Conservation (phyloP, 2,113 vertebrate species). For the Oryzias javanicus region DNA sequence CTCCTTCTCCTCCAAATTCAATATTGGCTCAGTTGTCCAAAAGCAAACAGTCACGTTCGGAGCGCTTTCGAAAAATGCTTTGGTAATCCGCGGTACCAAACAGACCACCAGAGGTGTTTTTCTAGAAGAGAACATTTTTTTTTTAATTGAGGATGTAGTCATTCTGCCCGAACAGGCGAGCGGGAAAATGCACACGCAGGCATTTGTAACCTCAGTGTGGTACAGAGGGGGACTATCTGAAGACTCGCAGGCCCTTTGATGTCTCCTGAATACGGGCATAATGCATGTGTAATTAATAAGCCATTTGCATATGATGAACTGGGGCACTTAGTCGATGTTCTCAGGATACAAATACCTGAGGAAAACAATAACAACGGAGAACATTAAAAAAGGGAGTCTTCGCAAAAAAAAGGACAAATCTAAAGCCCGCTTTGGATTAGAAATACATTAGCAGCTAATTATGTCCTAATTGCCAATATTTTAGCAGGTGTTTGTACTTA, state of each 20-base stretch:
- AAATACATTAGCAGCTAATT: slow-evolving; percentile 99
- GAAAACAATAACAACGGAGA: slow-evolving; percentile 84
- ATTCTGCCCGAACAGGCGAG: slow-evolving; percentile 63
- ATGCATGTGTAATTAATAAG: slow-evolving; percentile 99
- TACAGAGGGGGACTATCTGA: slow-evolving; percentile 75
- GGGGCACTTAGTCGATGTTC: slow-evolving; percentile 96
- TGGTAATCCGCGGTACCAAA: slow-evolving; percentile 61
- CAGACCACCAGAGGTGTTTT: slow-evolving; percentile 66
- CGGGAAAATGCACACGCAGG: slow-evolving; percentile 75
- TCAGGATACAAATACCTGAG: slow-evolving; percentile 96
- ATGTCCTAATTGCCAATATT: slow-evolving; percentile 99
- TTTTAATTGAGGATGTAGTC: slow-evolving; percentile 74
- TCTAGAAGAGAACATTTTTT: slow-evolving; percentile 53
- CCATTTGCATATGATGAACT: slow-evolving; percentile 97
- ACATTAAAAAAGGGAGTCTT: slow-evolving; percentile 94
- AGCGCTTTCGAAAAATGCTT: slow-evolving; percentile 51
- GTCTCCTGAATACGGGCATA: slow-evolving; percentile 88
- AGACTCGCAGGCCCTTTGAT: slow-evolving; percentile 83
- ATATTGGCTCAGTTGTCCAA: slow-evolving; percentile 25
- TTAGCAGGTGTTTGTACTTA: slow-evolving; percentile 93
- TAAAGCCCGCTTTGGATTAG: slow-evolving; percentile 94
- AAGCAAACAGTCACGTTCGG: slow-evolving; percentile 12
- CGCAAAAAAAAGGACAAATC: slow-evolving; percentile 89
- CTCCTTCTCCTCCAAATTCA: slow-evolving; percentile 34
- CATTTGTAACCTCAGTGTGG: slow-evolving; percentile 72